A percentile compares a stretch with the other conserved stretches of the same genome.
phyloP scores from a whole-genome alignment of 1,140 invertebrate genomes.

The Globodera ellingtonae region DNA sequence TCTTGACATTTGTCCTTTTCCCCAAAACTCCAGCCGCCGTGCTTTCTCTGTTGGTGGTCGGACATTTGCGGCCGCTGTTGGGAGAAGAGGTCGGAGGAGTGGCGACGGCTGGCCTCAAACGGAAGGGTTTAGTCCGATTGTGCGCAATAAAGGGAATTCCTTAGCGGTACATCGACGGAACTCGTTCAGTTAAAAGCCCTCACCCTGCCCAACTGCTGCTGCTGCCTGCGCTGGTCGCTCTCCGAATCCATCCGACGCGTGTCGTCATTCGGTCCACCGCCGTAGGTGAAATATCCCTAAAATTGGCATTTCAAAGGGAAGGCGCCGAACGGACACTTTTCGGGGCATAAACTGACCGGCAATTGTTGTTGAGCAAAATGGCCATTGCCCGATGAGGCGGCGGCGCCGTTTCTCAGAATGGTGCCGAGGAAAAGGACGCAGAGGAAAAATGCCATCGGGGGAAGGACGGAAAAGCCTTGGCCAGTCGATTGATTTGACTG shows the following conservation, averaged over 20 bases:
- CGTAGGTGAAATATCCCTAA: not conserved
- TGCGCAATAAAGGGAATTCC: no score
- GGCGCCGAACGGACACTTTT: not conserved
- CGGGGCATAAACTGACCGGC: not conserved
- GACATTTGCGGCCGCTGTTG: not conserved
- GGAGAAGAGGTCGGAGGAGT: not conserved
- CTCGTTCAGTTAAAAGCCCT: not conserved
- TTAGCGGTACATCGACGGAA: no score
- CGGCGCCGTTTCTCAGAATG: not conserved
- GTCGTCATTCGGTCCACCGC: not conserved
- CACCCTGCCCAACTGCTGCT: not conserved
- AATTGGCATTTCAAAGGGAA: not conserved
- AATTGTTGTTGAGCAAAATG: not conserved
- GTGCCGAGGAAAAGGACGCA: not conserved
- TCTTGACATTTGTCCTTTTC: not conserved
- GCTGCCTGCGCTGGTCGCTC: not conserved
- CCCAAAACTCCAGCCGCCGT: no score
- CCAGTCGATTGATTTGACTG: no score
- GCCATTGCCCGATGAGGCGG: not conserved
- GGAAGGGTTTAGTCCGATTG: not conserved
- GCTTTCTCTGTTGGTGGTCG: not conserved
- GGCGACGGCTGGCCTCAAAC: not conserved
- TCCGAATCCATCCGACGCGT: not conserved
- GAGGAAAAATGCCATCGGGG: not conserved
- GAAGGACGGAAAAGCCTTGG: not conserved